Evolutionary conservation across 2,797 vertebrate genomes (phyloP).

Genomic region (Enteromius treurensis): DNA sequence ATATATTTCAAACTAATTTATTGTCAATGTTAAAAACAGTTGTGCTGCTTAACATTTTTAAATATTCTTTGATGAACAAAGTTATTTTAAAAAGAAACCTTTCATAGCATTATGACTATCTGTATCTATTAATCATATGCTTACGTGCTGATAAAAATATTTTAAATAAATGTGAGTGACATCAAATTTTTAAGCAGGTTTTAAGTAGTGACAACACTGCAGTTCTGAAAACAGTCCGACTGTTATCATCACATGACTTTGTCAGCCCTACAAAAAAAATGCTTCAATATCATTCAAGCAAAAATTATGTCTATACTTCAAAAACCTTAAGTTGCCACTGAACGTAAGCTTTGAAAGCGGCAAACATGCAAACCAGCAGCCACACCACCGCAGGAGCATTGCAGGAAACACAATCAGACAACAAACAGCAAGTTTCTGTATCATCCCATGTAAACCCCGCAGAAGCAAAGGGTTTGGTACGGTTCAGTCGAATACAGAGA

Average conservation of each 20-base stretch:
- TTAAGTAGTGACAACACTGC: neutral
- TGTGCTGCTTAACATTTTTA: neutral
- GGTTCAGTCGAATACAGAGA: conserved; percentile 30
- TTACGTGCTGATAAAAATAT: neutral
- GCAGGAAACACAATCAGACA: conserved; percentile 55
- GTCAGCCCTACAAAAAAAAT: neutral
- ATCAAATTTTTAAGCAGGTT: neutral
- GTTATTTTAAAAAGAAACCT: neutral
- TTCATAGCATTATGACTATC: neutral
- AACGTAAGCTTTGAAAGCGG: conserved; percentile 41
- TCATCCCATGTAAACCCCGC: conserved; percentile 46
- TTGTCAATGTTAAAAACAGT: too few relatives aligned
- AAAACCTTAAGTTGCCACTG: neutral
- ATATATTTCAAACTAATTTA: too few relatives aligned
- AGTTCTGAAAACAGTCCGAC: conserved; percentile 21
- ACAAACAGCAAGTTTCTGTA: conserved; percentile 59
- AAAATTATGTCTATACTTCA: neutral
- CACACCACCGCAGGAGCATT: conserved; percentile 39
- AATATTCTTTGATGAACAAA: neutral
- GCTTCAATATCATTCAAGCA: neutral
- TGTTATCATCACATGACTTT: neutral
- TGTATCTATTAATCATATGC: neutral
- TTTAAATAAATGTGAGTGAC: neutral
- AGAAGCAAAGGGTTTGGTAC: conserved; percentile 48
- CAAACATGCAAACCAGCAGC: conserved; percentile 57